Evolutionary conservation across 2,797 vertebrate species (phyloP).

Genomic region (Setipinna tenuifilis): DNA sequence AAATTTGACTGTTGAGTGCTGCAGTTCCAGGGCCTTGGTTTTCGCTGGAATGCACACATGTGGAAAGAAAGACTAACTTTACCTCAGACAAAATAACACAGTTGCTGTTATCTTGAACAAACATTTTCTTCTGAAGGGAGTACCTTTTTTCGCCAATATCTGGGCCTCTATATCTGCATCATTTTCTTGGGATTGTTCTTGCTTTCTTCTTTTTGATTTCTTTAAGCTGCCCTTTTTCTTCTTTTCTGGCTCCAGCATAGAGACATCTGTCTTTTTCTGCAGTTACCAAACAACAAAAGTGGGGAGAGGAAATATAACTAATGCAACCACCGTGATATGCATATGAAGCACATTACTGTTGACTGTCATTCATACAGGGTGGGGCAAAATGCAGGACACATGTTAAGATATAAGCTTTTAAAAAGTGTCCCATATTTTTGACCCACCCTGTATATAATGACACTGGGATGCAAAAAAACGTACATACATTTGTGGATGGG

Average conservation of each 20-base stretch:
- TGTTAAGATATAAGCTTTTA: too few species aligned
- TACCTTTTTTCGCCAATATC: slow-evolving; percentile 76
- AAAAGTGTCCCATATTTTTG: too few species aligned
- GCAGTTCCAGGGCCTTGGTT: slow-evolving; percentile 74
- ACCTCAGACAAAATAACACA: not conserved
- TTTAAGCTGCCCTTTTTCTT: slow-evolving; percentile 72
- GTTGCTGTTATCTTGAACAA: not conserved
- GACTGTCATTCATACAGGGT: not conserved
- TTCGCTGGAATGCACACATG: slow-evolving; percentile 66
- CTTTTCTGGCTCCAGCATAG: slow-evolving; percentile 74
- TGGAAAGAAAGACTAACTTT: not conserved
- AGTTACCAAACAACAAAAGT: not conserved
- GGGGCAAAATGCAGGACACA: too few species aligned
- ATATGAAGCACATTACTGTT: not conserved
- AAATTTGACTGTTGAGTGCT: slow-evolving; percentile 82
- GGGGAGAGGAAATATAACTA: not conserved
- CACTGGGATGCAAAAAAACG: not conserved
- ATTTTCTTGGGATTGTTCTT: slow-evolving; percentile 53
- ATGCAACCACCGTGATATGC: not conserved
- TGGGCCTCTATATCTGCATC: slow-evolving; percentile 69
- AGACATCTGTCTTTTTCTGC: slow-evolving; percentile 71
- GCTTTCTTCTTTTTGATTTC: slow-evolving; percentile 69
- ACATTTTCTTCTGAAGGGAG: not conserved
- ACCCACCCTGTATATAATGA: too few species aligned
- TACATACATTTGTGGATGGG: slow-evolving; percentile 56